Evolutionary conservation across 2,888 invertebrate species (phyloP), one percentile per base, ranked within the genome.

Genomic region (Troides helena): DNA sequence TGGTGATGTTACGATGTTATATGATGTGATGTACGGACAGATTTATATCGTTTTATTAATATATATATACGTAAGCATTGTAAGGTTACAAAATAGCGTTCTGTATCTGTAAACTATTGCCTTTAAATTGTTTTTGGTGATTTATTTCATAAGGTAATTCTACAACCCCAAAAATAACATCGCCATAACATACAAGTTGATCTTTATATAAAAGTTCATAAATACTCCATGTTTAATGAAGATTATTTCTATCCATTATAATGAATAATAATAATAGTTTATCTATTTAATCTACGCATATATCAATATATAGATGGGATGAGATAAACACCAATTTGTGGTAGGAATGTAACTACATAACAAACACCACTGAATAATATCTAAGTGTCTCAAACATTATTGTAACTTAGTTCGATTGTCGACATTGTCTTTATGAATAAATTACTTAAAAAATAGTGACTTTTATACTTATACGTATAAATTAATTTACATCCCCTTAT

Each of bases 371-470:
- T 79, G 82, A 81, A 72, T 90, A 85, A 81, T 81, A 82, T 85
- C 72, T 92, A 92, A 92, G 91, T 86, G 86, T 92, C 91, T 92
- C 91, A 92, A 90, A 66, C 58, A 86, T 87, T 91, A 91, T 85
- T 89, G 90, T 92, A 92, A 92, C 86, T 88, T 91, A 92, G 91
- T 86, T 90, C 89, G 89, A 91, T 92, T 92, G 92, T 90, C 89
- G 83, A 84, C 3, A 92, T 90, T 92, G 89, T 92, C 92, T 92
- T 92, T 91, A 92, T 85, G 89, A 92, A 92, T 92, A 92, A 92
- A 92, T 91, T 89, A 91, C 87, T 88, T 88, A 84, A 82, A 90
- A 89, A 86, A 74, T 70, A 21, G 21, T 30, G 18, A 59, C 21
- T 66, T 61, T 69, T 79, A 43, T 43, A 30, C 30, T 30, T 30